Evolutionary conservation across 2,113 vertebrate species (phyloP).

Genomic region (Ramphastos sulfuratus): DNA sequence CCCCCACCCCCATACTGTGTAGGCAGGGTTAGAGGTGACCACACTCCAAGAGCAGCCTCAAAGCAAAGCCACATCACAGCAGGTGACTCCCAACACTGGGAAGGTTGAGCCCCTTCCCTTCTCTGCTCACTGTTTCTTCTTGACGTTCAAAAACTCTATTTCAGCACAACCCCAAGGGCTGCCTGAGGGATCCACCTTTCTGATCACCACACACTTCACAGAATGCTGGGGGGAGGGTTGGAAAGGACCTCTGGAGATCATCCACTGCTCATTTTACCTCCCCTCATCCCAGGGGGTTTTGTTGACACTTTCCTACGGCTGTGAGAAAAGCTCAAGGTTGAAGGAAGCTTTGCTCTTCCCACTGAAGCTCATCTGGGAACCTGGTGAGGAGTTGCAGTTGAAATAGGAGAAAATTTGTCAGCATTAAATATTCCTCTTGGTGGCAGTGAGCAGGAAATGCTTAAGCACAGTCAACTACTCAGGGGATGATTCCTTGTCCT

Average conservation of each 20-base stretch:
- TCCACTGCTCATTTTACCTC: background rate
- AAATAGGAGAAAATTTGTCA: background rate
- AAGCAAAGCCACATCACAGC: background rate
- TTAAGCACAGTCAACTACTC: no score
- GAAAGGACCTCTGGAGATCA: no score
- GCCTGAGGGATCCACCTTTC: fast-evolving
- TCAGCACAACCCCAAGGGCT: background rate
- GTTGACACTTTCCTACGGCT: background rate
- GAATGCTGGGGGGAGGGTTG: no score
- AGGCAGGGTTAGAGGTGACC: fast-evolving
- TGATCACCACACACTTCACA: fast-evolving
- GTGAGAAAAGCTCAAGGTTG: background rate
- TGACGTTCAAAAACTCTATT: background rate
- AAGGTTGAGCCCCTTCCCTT: background rate
- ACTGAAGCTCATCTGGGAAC: background rate
- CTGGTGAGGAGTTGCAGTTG: background rate
- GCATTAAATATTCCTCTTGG: background rate
- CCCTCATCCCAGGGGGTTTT: background rate
- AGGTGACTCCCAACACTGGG: background rate
- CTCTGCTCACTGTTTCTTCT: background rate
- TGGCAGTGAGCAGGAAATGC: no score
- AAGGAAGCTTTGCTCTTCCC: background rate
- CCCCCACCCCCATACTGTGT: fast-evolving
- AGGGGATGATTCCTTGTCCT: no score
- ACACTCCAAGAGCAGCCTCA: background rate